phyloP scores from a whole-genome alignment of 2,797 vertebrate species.

The Octomys mimax region DNA sequence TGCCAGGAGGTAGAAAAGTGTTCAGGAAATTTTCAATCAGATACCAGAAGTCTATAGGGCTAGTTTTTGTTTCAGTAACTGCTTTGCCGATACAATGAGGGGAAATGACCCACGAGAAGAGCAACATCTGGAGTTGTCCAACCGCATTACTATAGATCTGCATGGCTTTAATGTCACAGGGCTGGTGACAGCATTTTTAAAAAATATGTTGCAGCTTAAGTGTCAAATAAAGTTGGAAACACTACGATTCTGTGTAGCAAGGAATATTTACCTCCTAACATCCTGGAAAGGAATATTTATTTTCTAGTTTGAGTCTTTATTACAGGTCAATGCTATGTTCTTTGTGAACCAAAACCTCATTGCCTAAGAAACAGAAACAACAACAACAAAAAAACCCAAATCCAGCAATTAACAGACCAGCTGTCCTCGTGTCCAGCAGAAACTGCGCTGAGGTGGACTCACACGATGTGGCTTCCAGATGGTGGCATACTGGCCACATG shows the following conservation, averaged over 20 bases:
- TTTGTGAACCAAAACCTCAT: slow-evolving; percentile 52
- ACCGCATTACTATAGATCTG: not conserved
- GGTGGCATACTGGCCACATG: not conserved
- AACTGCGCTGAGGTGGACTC: not conserved
- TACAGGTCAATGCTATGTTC: not conserved
- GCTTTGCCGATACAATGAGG: slow-evolving; percentile 39
- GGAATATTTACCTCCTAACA: not conserved
- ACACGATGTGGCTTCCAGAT: not conserved
- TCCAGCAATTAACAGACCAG: not conserved
- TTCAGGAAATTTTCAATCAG: slow-evolving; percentile 71
- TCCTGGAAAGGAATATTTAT: slow-evolving; percentile 37
- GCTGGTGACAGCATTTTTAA: slow-evolving; percentile 23
- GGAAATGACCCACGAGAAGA: slow-evolving; percentile 59
- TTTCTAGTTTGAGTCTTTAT: slow-evolving; percentile 53
- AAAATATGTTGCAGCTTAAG: not conserved
- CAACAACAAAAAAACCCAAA: slow-evolving; percentile 53
- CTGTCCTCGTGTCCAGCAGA: not conserved
- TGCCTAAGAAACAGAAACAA: slow-evolving; percentile 54
- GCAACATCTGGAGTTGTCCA: slow-evolving; percentile 55
- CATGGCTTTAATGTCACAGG: slow-evolving; percentile 43
- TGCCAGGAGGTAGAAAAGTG: slow-evolving; percentile 32
- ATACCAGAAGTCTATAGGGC: slow-evolving; percentile 37
- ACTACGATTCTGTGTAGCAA: not conserved
- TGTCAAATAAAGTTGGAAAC: not conserved
- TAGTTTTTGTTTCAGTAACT: slow-evolving; percentile 15